A percentile compares a stretch with the other conserved stretches of the same genome.
Conservation (phyloP, 2,888 invertebrate genomes). For the Monochamus alternatus region DNA sequence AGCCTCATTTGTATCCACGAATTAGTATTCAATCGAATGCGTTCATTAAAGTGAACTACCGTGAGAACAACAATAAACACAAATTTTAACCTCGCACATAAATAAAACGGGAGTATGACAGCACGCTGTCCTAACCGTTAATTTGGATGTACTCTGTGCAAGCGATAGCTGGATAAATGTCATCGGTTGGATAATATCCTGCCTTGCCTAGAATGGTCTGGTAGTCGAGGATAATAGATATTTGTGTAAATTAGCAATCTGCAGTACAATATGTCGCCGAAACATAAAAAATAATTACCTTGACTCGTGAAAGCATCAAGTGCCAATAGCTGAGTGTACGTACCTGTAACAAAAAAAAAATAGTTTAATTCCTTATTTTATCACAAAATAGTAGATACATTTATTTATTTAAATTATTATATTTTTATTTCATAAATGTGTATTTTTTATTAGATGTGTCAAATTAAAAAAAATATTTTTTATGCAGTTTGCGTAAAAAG, state of each 20-base stretch:
- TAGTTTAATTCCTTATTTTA: background rate
- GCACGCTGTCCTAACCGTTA: conserved; percentile 16
- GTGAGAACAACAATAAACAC: conserved; percentile 22
- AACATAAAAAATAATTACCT: conserved; percentile 21
- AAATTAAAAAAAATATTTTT: no score
- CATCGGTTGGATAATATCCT: conserved; percentile 35
- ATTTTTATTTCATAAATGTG: no score
- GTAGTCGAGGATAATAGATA: conserved; percentile 22
- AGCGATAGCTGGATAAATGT: conserved; percentile 9
- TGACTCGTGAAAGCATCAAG: background rate
- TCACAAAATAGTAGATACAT: no score
- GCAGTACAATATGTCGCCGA: background rate
- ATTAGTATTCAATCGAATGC: conserved; percentile 6
- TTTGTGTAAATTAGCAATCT: conserved; percentile 18
- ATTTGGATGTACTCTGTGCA: conserved; percentile 13
- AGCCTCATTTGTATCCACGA: conserved; percentile 4
- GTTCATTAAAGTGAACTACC: conserved; percentile 21
- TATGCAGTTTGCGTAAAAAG: no score
- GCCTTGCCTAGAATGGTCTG: conserved; percentile 31
- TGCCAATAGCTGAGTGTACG: conserved; percentile 6
- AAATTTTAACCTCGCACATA: conserved; percentile 20
- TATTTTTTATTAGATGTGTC: no score
- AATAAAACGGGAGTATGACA: background rate
- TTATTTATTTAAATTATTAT: no score
- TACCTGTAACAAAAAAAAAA: conserved; percentile 26